These are phyloP conservation scores for Cephus runcator DNA, from an alignment of 2,888 invertebrate genomes.

Conservation along the genomic window DNA sequence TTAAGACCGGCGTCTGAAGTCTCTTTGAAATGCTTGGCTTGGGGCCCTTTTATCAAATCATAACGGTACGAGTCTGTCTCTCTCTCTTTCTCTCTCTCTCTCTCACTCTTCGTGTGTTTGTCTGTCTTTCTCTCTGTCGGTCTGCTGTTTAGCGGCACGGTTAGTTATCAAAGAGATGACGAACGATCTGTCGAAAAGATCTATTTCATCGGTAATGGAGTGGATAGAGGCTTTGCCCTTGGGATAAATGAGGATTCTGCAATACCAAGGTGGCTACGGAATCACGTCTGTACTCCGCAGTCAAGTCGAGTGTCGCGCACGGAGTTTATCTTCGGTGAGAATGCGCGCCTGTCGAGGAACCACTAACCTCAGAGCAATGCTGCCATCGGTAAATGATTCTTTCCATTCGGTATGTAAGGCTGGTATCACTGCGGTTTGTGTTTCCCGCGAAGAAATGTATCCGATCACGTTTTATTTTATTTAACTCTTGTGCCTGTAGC, in stretches of 20 bases:
- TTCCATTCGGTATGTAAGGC: neutral
- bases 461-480: neutral
- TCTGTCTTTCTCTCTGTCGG: neutral
- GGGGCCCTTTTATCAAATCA: conserved; percentile 19
- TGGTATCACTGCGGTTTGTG: neutral
- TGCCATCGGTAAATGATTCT: neutral
- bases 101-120: too few species aligned
- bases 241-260: neutral
- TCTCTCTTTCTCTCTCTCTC: neutral
- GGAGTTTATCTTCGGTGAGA: neutral
- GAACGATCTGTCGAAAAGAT: conserved; percentile 3
- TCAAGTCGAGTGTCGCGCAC: neutral
- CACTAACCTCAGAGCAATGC: neutral
- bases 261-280: neutral
- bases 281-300: neutral
- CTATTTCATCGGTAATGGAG: conserved; percentile 5
- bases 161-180: conserved; percentile 3
- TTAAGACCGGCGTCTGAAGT: conserved; percentile 12
- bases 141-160: neutral
- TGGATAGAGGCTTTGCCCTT: neutral
- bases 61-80: conserved; percentile 4
- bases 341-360: neutral
- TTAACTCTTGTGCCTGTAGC: neutral
- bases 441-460: neutral
- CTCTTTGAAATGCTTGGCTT: conserved; percentile 11